Evolutionary conservation across 2,797 vertebrate species (phyloP).

Genomic region (Anguilla megastoma): DNA sequence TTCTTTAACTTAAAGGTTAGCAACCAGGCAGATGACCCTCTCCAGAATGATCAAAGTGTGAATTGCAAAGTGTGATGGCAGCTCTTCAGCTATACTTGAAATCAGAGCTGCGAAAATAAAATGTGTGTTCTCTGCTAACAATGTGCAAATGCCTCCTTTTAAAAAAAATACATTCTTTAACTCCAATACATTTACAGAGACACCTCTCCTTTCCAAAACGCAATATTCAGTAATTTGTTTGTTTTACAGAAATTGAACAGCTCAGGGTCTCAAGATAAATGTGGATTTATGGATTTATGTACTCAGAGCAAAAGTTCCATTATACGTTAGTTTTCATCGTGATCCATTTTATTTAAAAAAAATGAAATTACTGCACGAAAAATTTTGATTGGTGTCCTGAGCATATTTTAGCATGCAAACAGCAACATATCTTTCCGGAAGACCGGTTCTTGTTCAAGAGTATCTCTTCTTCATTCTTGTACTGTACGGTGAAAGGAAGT

Average conservation of each 20-base stretch:
- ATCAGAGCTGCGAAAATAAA: background rate
- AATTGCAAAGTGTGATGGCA: background rate
- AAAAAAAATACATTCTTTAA: background rate
- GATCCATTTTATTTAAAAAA: background rate
- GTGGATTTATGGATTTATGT: background rate
- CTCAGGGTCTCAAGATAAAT: background rate
- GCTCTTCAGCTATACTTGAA: background rate
- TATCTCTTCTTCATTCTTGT: background rate
- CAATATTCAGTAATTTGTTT: background rate
- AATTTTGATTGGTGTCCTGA: background rate
- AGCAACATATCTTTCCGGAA: background rate
- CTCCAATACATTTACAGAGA: background rate
- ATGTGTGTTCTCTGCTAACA: background rate
- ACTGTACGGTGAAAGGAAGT: background rate
- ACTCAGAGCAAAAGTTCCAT: background rate
- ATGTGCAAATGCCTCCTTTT: background rate
- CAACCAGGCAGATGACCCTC: background rate
- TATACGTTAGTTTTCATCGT: background rate
- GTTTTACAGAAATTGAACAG: background rate
- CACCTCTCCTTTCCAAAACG: background rate
- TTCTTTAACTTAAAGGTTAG: background rate
- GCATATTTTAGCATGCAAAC: background rate
- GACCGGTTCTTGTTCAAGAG: background rate
- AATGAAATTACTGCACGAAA: background rate
- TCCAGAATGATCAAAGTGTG: background rate